Percentiles rank a stretch among this genome's conserved stretches.
Evolutionary conservation across 2,113 vertebrate species (phyloP).

Genomic region (Typhlomys cinereus): DNA sequence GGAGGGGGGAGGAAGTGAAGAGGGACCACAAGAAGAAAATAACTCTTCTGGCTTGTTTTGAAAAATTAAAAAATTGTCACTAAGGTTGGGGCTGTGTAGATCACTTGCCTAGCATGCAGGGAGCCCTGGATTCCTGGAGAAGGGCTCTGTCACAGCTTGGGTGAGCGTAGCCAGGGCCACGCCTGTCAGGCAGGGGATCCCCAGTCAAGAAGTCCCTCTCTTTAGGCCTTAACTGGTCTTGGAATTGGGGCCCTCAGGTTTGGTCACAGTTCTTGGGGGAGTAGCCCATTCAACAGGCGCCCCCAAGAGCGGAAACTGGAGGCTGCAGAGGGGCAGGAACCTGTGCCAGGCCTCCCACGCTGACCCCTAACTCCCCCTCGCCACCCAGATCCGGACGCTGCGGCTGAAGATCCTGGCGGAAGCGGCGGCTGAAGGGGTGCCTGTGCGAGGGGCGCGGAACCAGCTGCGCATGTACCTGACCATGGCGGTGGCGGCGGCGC

Average conservation of each 20-base stretch:
- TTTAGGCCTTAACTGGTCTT: not conserved
- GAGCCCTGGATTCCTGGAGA: not conserved
- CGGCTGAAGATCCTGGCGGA: slow-evolving; percentile 93
- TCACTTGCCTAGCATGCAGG: not conserved
- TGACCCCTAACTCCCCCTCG: not conserved
- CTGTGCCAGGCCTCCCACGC: not conserved
- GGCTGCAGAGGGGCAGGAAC: not conserved
- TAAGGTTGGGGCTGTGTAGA: not conserved
- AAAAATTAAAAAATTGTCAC: too few relatives aligned
- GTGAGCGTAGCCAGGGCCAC: too few relatives aligned
- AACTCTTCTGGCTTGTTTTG: not conserved
- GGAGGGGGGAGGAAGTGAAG: too few relatives aligned
- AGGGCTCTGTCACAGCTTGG: not conserved
- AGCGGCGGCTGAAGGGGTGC: slow-evolving; percentile 89
- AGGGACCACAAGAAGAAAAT: not conserved
- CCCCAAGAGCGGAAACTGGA: not conserved
- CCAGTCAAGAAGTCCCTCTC: too few relatives aligned
- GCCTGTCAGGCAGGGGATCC: too few relatives aligned
- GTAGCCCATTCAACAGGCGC: not conserved
- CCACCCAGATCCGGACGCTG: slow-evolving; percentile 89
- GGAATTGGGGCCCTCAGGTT: not conserved
- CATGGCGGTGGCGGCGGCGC: slow-evolving; percentile 92
- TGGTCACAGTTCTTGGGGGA: not conserved
- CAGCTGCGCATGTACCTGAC: slow-evolving; percentile 96
- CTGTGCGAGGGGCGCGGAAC: slow-evolving; percentile 90